These are phyloP conservation scores for Cantharis lateralis DNA, from an alignment of 2,888 invertebrate species.

Conservation along the genomic window DNA sequence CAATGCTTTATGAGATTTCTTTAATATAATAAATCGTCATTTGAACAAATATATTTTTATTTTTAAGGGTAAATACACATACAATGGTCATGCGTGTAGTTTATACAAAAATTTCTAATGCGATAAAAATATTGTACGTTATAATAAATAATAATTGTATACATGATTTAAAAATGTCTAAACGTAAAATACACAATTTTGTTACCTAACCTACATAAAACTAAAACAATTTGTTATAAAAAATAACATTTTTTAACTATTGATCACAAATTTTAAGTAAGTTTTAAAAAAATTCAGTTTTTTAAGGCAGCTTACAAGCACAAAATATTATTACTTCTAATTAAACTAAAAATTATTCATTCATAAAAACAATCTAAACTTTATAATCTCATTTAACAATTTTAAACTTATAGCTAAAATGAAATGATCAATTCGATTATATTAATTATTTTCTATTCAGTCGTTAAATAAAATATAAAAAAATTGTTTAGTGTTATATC, in stretches of 20 bases:
- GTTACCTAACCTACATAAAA: not conserved
- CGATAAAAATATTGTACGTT: not conserved
- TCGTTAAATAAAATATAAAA: slow-evolving; percentile 19
- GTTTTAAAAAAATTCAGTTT: not conserved
- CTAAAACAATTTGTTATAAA: not conserved
- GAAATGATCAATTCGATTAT: not conserved
- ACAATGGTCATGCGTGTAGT: not conserved
- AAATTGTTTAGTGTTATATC: not conserved
- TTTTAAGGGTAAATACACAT: not conserved
- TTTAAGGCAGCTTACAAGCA: not conserved
- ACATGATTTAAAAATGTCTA: not conserved
- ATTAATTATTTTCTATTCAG: slow-evolving; percentile 11
- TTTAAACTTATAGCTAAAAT: not conserved
- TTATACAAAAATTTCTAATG: not conserved
- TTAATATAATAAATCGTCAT: no score
- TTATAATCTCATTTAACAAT: not conserved
- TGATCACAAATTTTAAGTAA: not conserved
- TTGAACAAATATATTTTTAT: not conserved
- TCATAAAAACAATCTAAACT: not conserved
- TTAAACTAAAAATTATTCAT: not conserved
- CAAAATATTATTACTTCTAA: not conserved
- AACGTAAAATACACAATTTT: not conserved
- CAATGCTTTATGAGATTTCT: no score
- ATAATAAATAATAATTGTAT: not conserved
- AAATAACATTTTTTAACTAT: not conserved